Evolutionary conservation across 1,140 invertebrate species (phyloP).

Genomic region (Lamellibrachia luymesi): DNA sequence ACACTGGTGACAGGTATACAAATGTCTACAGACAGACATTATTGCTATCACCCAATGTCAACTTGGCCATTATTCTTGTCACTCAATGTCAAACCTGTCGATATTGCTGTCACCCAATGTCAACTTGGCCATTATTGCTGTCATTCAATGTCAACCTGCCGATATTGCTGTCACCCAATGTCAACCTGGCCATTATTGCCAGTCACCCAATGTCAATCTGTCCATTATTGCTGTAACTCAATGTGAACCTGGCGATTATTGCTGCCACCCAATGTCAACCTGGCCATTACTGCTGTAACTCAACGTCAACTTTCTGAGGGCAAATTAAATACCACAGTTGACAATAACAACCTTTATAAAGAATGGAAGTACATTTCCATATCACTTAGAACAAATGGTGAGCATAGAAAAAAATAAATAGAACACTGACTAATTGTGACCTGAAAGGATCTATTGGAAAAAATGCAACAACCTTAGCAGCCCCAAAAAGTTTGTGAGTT

Average conservation of each 20-base stretch:
- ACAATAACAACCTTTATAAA: not conserved
- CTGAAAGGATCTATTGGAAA: too few species aligned
- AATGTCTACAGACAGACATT: not conserved
- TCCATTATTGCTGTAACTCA: not conserved
- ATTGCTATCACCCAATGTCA: not conserved
- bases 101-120: not conserved
- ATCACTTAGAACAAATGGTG: not conserved
- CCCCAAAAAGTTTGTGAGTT: too few species aligned
- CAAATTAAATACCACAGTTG: conserved; percentile 7
- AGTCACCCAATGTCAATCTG: not conserved
- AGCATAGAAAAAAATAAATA: not conserved
- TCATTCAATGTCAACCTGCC: not conserved
- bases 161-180: not conserved
- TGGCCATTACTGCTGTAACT: not conserved
- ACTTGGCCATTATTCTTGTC: not conserved
- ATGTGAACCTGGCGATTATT: not conserved
- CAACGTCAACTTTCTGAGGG: not conserved
- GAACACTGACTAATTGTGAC: too few species aligned
- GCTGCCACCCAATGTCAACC: not conserved
- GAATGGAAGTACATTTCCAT: not conserved
- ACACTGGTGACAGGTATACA: not conserved
- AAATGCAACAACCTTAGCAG: too few species aligned
- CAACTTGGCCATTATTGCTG: not conserved
- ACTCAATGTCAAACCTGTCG: not conserved
- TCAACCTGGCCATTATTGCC: not conserved